Evolutionary conservation across 2,797 vertebrate species (phyloP), one percentile per base, ranked within the genome.

Genomic region (Steatocranus sp.): DNA sequence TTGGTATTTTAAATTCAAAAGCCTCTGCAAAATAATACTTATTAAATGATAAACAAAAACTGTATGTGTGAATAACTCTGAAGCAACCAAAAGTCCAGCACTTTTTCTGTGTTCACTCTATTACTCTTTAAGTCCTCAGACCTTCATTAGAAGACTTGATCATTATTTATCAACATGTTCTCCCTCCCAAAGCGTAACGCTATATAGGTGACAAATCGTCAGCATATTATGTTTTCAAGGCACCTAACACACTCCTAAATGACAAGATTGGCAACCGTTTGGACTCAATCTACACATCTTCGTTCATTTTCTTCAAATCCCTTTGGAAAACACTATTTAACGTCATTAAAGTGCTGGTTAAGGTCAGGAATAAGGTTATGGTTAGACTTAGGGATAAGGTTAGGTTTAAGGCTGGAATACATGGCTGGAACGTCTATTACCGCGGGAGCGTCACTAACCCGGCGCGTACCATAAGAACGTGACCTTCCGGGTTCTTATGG

Each of bases 371-470:
- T 2, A 1, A 4, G 1, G 53, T 56, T 56, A 0, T 56, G 0
- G 15, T 56, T 30, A 4, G 5, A 30, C 25, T 1, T 30, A 2
- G 1, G 53, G 5, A 56, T 1, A 30, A 30, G 53, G 25, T 56
- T 56, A 2, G 53, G 3, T 54, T 1, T 27, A 2, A 25, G 53
- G 53, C 53, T 56, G 50, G 50, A 51, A 51, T 23, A 51, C 20
- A 7, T 7, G 49, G 2, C 49, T 51, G 25, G 53, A 30, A 53
- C 0, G 7, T 8, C 51, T 27, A 53, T 27, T 53, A 27, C 51
- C 0, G 7, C 3, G 23, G 51, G 12, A 53, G 2, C 5, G 0
- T 56, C 14, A 10, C 17, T 56, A 56, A 10, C 25, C 14, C 0
- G 1, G 25, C 4, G 25, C 8, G 8, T 1, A 56, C 53, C 8